Evolutionary conservation across 2,888 invertebrate species (phyloP).

Genomic region (Cetonia aurata): DNA sequence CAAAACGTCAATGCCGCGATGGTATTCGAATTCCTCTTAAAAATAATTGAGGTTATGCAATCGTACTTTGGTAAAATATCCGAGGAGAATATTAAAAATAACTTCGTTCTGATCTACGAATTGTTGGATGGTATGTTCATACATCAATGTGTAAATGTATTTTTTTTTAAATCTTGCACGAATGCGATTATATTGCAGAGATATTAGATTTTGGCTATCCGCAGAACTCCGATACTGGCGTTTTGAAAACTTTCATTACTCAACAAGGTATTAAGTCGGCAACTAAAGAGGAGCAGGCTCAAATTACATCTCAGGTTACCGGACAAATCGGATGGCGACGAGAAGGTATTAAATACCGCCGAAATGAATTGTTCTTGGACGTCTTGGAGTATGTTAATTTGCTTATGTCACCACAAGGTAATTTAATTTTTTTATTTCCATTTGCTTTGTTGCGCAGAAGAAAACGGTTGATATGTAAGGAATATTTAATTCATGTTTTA

Average conservation of each 20-base stretch:
- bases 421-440: slow-evolving; percentile 35
- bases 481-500: no score
- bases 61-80: slow-evolving; percentile 99
- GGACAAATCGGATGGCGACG: slow-evolving; percentile 99
- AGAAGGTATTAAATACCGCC: slow-evolving; percentile 98
- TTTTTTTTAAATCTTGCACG: background rate
- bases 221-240: slow-evolving; percentile 99
- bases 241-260: slow-evolving; percentile 98
- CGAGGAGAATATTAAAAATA: slow-evolving; percentile 99
- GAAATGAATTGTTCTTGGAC: slow-evolving; percentile 98
- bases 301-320: slow-evolving; percentile 97
- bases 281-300: slow-evolving; percentile 99
- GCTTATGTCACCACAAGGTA: slow-evolving; percentile 99
- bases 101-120: slow-evolving; percentile 99
- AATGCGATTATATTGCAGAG: slow-evolving; percentile 72
- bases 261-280: slow-evolving; percentile 99
- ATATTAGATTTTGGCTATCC: slow-evolving; percentile 99
- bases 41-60: slow-evolving; percentile 99
- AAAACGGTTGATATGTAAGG: no score
- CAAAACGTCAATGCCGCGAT: slow-evolving; percentile 99
- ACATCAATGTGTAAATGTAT: background rate
- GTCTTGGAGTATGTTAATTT: slow-evolving; percentile 99
- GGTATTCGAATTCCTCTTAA: slow-evolving; percentile 99
- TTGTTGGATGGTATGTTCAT: slow-evolving; percentile 91
- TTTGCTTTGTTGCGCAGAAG: background rate